phyloP scores from a whole-genome alignment of 2,797 vertebrate species.

The Trachurus trachurus region DNA sequence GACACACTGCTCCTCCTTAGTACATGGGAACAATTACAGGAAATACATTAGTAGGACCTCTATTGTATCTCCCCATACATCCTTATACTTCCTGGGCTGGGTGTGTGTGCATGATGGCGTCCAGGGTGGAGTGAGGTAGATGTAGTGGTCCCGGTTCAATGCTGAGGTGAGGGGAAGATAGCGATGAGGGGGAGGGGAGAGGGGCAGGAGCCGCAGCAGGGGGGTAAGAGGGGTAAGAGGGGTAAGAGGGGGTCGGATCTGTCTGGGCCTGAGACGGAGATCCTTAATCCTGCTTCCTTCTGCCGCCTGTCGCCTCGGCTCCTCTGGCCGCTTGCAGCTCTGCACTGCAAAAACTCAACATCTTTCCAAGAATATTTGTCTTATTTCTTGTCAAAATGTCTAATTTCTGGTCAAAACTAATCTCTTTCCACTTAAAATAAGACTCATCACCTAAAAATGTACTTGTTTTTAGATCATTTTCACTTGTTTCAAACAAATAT shows the following conservation, averaged over 20 bases:
- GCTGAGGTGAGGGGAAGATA: conserved; percentile 15
- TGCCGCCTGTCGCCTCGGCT: conserved; percentile 58
- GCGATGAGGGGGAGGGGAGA: neutral
- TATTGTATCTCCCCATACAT: conserved; percentile 79
- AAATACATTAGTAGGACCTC: conserved; percentile 77
- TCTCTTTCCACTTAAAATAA: too few relatives aligned
- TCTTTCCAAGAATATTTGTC: too few relatives aligned
- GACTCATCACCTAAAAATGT: too few relatives aligned
- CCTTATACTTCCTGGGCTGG: conserved; percentile 69
- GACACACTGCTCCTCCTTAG: conserved; percentile 58
- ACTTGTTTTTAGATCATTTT: too few relatives aligned
- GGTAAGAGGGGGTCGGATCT: conserved; percentile 14
- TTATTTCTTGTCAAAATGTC: too few relatives aligned
- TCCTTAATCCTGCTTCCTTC: conserved; percentile 80
- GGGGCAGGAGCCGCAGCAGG: too few relatives aligned
- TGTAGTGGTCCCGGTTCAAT: neutral
- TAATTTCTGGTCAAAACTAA: too few relatives aligned
- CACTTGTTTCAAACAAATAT: too few relatives aligned
- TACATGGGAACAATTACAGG: conserved; percentile 69
- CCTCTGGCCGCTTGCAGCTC: conserved; percentile 15
- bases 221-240: neutral
- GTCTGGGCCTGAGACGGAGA: conserved; percentile 63
- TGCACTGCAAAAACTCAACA: too few relatives aligned
- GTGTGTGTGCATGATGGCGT: conserved; percentile 29
- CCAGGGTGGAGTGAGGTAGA: conserved; percentile 18